Percentiles rank a stretch among this genome's conserved stretches.
Conservation (phyloP, 2,888 invertebrate genomes). For the Strigamia crassipes region DNA sequence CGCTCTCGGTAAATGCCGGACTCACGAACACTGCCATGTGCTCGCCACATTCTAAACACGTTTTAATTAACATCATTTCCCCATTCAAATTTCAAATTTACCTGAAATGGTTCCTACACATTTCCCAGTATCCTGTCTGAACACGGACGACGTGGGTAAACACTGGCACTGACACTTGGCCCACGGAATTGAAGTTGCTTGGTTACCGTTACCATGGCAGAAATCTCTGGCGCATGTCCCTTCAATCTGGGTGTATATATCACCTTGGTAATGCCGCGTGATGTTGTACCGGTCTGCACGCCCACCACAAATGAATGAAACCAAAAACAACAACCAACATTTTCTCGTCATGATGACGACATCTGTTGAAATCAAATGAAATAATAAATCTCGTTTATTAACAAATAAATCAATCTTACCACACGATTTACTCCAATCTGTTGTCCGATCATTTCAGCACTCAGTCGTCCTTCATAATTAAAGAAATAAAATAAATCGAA, state of each 20-base stretch:
- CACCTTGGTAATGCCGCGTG: slow-evolving; percentile 67
- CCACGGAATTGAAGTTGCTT: slow-evolving; percentile 56
- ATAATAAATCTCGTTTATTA: background rate
- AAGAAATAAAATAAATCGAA: background rate
- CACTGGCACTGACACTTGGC: slow-evolving; percentile 76
- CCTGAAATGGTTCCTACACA: slow-evolving; percentile 86
- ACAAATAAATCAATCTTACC: background rate
- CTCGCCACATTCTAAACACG: slow-evolving; percentile 69
- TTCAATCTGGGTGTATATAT: slow-evolving; percentile 66
- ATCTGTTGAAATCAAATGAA: background rate
- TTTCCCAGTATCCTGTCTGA: slow-evolving; percentile 80
- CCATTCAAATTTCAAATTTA: slow-evolving; percentile 57
- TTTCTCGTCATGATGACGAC: background rate
- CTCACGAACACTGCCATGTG: slow-evolving; percentile 74
- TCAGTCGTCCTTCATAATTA: background rate
- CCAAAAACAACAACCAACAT: slow-evolving; percentile 1
- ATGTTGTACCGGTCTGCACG: slow-evolving; percentile 58
- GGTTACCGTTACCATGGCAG: slow-evolving; percentile 58
- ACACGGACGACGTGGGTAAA: slow-evolving; percentile 74
- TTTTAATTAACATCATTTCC: background rate
- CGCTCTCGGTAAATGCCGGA: slow-evolving; percentile 72
- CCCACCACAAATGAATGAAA: background rate
- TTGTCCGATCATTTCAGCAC: background rate
- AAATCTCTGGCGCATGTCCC: slow-evolving; percentile 45
- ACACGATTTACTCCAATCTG: background rate